Conservation (phyloP, 2,888 invertebrate species). For the Dinocampus coccinellae region DNA sequence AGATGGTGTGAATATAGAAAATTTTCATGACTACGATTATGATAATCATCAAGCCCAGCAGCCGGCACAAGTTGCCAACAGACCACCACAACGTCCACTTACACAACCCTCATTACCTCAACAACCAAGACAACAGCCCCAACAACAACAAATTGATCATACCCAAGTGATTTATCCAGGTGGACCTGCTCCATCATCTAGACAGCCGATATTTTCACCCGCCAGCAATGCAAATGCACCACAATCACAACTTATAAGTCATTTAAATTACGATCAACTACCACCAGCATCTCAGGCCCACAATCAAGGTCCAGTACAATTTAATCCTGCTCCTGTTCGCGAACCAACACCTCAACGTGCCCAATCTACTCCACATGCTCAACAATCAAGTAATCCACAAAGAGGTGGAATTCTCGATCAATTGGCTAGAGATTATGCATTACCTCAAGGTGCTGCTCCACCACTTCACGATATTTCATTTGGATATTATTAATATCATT, state of each 20-base stretch:
- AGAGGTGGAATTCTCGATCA: slow-evolving; percentile 80
- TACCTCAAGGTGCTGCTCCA: slow-evolving; percentile 78
- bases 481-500: slow-evolving; percentile 78
- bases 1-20: slow-evolving; percentile 51
- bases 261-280: slow-evolving; percentile 53
- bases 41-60: slow-evolving; percentile 36
- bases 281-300: slow-evolving; percentile 57
- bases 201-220: slow-evolving; percentile 21
- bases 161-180: slow-evolving; percentile 61
- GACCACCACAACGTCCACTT: slow-evolving; percentile 38
- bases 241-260: slow-evolving; percentile 53
- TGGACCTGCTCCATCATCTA: slow-evolving; percentile 33
- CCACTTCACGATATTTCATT: slow-evolving; percentile 87
- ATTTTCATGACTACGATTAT: slow-evolving; percentile 58
- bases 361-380: slow-evolving; percentile 39
- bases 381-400: slow-evolving; percentile 65
- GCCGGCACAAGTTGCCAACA: slow-evolving; percentile 45
- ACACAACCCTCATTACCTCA: slow-evolving; percentile 43
- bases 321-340: slow-evolving; percentile 60
- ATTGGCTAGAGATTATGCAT: slow-evolving; percentile 83
- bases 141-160: slow-evolving; percentile 50
- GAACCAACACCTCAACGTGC: slow-evolving; percentile 42
- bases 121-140: slow-evolving; percentile 43
- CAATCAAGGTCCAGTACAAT: slow-evolving; percentile 65
- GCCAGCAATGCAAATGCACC: slow-evolving; percentile 41